Evolutionary conservation across 1,140 invertebrate species (phyloP).

Genomic region (Bombus superbus): DNA sequence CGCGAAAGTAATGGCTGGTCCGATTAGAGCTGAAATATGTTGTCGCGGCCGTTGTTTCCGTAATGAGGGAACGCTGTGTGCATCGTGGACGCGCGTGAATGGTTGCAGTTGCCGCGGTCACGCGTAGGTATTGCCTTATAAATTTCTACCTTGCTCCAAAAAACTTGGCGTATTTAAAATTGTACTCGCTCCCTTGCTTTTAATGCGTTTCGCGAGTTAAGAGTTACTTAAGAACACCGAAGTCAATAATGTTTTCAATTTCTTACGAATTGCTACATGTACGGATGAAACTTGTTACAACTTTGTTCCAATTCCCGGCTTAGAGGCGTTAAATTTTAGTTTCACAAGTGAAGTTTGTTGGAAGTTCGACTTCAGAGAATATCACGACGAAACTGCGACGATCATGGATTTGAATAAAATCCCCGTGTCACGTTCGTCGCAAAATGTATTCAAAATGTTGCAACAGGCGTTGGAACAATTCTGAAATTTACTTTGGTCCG

Average conservation of each 20-base stretch:
- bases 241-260: neutral
- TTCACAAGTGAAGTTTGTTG: neutral
- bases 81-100: conserved; percentile 3
- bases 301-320: neutral
- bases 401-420: neutral
- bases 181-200: neutral
- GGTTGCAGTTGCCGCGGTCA: conserved; percentile 12
- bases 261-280: neutral
- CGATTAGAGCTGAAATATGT: conserved; percentile 43
- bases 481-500: conserved; percentile 11
- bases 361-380: neutral
- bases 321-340: neutral
- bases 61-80: conserved; percentile 26
- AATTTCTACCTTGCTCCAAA: neutral
- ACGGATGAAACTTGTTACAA: neutral
- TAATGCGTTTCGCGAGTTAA: neutral
- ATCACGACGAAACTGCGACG: neutral
- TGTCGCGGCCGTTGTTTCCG: conserved; percentile 25
- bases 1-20: conserved; percentile 33
- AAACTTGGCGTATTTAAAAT: neutral
- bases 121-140: conserved; percentile 4
- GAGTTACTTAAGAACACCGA: too few species aligned
- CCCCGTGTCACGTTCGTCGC: neutral
- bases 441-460: neutral
- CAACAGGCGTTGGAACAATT: conserved; percentile 1